Conservation (phyloP, 2,113 vertebrate species). For the Tragulus kanchil region DNA sequence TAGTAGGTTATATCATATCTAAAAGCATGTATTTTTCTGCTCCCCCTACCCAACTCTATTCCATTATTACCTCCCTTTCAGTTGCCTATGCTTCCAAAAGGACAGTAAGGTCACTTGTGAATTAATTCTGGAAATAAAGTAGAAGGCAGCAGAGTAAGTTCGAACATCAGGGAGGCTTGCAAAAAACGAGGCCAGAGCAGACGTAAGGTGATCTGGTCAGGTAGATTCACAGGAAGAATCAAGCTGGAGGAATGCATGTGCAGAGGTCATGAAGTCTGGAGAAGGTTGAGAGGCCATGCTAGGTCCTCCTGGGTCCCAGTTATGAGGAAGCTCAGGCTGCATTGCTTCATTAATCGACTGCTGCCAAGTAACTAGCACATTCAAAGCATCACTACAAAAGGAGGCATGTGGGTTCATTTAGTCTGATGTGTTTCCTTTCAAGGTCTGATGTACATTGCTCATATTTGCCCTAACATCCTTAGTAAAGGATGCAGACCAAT, state of each 20-base stretch:
- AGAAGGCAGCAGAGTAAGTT: not conserved
- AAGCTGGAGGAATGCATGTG: not conserved
- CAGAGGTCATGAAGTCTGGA: not conserved
- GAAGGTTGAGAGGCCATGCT: not conserved
- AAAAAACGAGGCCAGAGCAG: not conserved
- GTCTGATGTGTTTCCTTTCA: not conserved
- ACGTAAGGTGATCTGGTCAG: not conserved
- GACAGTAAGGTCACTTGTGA: not conserved
- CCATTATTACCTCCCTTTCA: not conserved
- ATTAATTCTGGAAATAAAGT: conserved; percentile 36
- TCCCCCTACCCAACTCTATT: not conserved
- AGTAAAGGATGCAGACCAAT: not conserved
- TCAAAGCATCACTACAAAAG: not conserved
- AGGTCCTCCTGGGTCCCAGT: not conserved
- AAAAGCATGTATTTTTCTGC: not conserved
- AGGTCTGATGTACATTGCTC: not conserved
- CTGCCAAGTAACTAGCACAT: not conserved
- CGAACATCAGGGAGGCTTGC: not conserved
- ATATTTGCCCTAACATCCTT: not conserved
- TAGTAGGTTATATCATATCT: too few relatives aligned
- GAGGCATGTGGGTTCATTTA: not conserved
- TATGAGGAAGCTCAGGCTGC: not conserved
- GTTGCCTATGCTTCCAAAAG: not conserved
- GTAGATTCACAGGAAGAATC: not conserved
- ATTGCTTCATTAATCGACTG: not conserved